phyloP scores from a whole-genome alignment of 2,113 vertebrate genomes.

The Bos javanicus region DNA sequence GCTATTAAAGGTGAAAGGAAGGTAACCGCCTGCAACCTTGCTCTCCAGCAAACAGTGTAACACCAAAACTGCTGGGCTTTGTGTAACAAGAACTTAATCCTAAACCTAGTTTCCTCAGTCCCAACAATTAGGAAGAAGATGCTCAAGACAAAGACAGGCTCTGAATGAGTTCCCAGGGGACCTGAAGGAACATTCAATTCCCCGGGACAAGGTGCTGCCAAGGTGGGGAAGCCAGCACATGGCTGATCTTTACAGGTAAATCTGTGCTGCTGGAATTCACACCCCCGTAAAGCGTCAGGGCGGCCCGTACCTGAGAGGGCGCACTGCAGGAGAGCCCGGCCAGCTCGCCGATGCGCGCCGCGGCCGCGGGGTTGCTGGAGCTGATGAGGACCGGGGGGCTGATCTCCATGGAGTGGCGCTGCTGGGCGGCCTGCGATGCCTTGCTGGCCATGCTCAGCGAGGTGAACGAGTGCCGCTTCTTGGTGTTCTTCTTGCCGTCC shows the following conservation, averaged over 20 bases:
- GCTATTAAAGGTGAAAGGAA: not conserved
- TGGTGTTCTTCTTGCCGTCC: slow-evolving; percentile 97
- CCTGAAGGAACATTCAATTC: not conserved
- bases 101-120: not conserved
- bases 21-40: not conserved
- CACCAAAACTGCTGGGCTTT: not conserved
- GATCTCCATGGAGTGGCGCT: slow-evolving; percentile 99
- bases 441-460: slow-evolving; percentile 99
- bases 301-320: slow-evolving; percentile 68
- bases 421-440: slow-evolving; percentile 90
- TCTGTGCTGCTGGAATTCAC: not conserved
- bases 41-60: not conserved
- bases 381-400: slow-evolving; percentile 98
- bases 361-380: slow-evolving; percentile 97
- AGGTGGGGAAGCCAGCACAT: not conserved
- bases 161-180: not conserved
- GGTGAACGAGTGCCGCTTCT: slow-evolving; percentile 98
- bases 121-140: not conserved
- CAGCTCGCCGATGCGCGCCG: slow-evolving; percentile 94
- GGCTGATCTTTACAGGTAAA: not conserved
- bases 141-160: not conserved
- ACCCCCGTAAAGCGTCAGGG: not conserved
- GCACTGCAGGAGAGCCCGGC: slow-evolving; percentile 96
- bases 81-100: not conserved
- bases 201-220: not conserved